Evolutionary conservation across 2,888 invertebrate genomes (phyloP).

Genomic region (Lordiphosa fenestrarum): DNA sequence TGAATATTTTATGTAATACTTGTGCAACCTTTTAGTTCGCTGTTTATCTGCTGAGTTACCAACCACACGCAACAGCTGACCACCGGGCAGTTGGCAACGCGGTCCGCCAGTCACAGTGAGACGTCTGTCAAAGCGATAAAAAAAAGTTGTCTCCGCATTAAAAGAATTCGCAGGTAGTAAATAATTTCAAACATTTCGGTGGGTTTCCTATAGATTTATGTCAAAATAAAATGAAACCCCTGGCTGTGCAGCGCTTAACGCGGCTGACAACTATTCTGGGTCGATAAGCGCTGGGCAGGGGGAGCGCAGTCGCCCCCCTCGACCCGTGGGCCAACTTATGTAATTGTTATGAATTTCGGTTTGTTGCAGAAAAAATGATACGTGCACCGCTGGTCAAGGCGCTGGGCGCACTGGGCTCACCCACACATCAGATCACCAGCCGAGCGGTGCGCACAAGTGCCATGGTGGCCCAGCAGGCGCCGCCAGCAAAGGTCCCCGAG

Average conservation of each 20-base stretch:
- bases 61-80: conserved; percentile 40
- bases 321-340: conserved; percentile 54
- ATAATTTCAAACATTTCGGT: conserved; percentile 72
- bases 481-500: conserved; percentile 83
- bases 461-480: conserved; percentile 79
- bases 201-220: conserved; percentile 34
- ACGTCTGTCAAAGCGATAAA: conserved; percentile 61
- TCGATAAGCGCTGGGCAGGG: not conserved
- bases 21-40: too few relatives aligned
- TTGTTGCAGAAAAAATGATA: conserved; percentile 83
- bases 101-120: conserved; percentile 42
- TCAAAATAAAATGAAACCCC: not conserved
- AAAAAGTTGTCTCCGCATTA: conserved; percentile 68
- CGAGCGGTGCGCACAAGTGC: conserved; percentile 81
- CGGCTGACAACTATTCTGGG: not conserved
- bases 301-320: conserved; percentile 1
- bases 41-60: not conserved
- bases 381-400: conserved; percentile 88
- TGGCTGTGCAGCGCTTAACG: too few relatives aligned
- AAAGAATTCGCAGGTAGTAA: conserved; percentile 48
- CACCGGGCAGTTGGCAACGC: conserved; percentile 52
- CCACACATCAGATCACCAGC: conserved; percentile 80
- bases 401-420: conserved; percentile 81
- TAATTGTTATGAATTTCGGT: conserved; percentile 55
- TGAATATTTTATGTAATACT: too few relatives aligned